phyloP scores from a whole-genome alignment of 2,113 vertebrate species.

The Candoia aspera region DNA sequence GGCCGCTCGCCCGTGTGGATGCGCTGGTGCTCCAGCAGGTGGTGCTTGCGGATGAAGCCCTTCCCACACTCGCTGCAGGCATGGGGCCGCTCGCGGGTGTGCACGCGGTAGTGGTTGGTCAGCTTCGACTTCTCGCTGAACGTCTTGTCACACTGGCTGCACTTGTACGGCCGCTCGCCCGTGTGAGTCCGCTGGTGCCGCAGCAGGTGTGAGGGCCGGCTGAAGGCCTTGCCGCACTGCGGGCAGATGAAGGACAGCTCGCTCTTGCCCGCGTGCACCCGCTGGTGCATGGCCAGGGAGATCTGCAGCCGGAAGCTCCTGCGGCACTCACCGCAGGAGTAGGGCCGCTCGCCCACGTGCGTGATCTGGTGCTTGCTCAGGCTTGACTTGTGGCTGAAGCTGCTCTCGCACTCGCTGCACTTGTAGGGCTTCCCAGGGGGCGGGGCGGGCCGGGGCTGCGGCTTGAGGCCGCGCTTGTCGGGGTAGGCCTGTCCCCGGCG shows the following conservation, averaged over 20 bases:
- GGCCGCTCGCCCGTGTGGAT: conserved; percentile 81
- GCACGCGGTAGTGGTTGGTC: conserved; percentile 81
- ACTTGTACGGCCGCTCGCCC: conserved; percentile 78
- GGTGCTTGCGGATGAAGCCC: conserved; percentile 80
- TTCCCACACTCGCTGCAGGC: conserved; percentile 79
- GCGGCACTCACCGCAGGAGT: conserved; percentile 78
- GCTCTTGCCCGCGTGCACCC: conserved; percentile 77
- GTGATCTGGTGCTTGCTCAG: conserved; percentile 82
- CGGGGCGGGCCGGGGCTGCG: conserved; percentile 27
- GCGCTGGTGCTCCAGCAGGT: conserved; percentile 81
- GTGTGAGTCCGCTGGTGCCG: conserved; percentile 82
- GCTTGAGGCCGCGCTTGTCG: conserved; percentile 67
- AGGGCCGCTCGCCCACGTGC: conserved; percentile 77
- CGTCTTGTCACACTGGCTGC: conserved; percentile 81
- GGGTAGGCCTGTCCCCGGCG: conserved; percentile 66
- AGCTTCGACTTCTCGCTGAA: conserved; percentile 82
- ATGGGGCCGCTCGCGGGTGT: conserved; percentile 79
- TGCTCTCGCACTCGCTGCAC: conserved; percentile 80
- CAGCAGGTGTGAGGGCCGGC: conserved; percentile 78
- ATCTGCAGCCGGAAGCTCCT: conserved; percentile 81
- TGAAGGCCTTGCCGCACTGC: conserved; percentile 81
- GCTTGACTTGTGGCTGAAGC: conserved; percentile 83
- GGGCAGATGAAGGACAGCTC: conserved; percentile 81
- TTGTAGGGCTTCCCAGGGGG: conserved; percentile 75
- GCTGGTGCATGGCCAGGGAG: conserved; percentile 81